phyloP scores from a whole-genome alignment of 2,888 invertebrate species.

The Torymus texanus region DNA sequence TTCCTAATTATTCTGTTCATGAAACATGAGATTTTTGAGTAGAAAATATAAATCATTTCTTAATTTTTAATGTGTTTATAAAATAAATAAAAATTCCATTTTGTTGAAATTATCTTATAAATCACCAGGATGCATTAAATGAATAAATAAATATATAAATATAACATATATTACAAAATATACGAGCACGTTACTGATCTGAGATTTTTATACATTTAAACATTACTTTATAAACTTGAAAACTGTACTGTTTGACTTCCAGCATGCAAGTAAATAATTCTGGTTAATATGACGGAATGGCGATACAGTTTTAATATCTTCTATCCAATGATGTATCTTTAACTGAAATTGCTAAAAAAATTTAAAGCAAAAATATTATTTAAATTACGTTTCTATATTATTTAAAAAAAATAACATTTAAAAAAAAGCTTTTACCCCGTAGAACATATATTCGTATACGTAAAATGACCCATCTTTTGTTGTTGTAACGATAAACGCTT shows the following conservation, averaged over 20 bases:
- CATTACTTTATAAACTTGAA: constrained; percentile 64
- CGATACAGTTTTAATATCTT: constrained; percentile 61
- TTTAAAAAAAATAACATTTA: too few species aligned
- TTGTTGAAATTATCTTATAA: too few species aligned
- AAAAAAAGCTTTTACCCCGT: constrained; percentile 61
- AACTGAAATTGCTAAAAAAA: constrained; percentile 65
- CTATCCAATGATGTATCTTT: constrained; percentile 59
- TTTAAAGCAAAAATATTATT: not conserved
- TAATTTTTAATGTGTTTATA: too few species aligned
- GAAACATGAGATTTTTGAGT: not conserved
- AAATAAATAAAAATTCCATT: too few species aligned
- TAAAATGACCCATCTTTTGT: constrained; percentile 65
- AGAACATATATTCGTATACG: constrained; percentile 66
- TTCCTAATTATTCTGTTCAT: constrained; percentile 2
- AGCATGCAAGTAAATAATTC: constrained; percentile 64
- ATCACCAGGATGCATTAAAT: too few species aligned
- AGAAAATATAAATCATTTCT: not conserved
- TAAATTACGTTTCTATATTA: not conserved
- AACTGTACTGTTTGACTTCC: constrained; percentile 61
- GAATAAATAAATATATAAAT: too few species aligned
- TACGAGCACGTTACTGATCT: too few species aligned
- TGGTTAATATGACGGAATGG: constrained; percentile 61
- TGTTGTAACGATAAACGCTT: constrained; percentile 62
- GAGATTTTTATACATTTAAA: constrained; percentile 4
- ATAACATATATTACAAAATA: too few species aligned